Evolutionary conservation across 2,797 vertebrate species (phyloP), one percentile per base, ranked within the genome.

Genomic region (Mionectes olivaceus): DNA sequence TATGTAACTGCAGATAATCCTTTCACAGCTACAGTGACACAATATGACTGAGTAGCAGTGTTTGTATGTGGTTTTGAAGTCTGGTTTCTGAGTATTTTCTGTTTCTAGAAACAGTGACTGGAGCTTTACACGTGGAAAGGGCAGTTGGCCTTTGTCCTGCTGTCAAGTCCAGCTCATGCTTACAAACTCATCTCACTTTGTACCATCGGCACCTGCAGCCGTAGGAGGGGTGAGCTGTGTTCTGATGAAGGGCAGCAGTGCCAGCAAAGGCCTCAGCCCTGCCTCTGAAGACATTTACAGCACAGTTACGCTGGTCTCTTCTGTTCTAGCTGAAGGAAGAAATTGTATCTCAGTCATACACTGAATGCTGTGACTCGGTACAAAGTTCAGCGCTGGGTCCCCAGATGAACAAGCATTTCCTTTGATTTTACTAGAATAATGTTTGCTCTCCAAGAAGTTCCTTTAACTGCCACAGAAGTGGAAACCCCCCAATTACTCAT

Each of bases 1-100:
- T 7, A 25, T 0, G 0, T 43, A 75, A 24, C 2, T 43, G n/a
- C 30, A 11, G 5, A 0, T 15, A 27, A 59, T 61, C 43, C 21
- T n/a, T 56, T 30, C 10, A 2, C 46, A 37, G 55, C 57, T 28
- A 2, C 30, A 28, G 35, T 2, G 25, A 17, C 23, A 49, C 8
- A 28, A 21, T 18, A 16, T 3, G 25, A 18, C 11, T 41, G 28
- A 70, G 16, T 0, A 68, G 67, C 17, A 53, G 44, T 14, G 22
- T 27, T 1, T 0, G 1, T 0, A 7, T 11, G 25, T 25, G 13
- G 9, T 39, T 41, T 49, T 15, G 7, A 41, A 56, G 25, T 11
- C 1, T 0, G n/a, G 9, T 13, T 52, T 41, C 69, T 56, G 37
- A 41, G 5, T 50, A 7, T 33, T 53, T 61, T 37, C 22, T 60